Evolutionary conservation across 2,888 invertebrate species (phyloP).

Genomic region (Mesoligia furuncula): DNA sequence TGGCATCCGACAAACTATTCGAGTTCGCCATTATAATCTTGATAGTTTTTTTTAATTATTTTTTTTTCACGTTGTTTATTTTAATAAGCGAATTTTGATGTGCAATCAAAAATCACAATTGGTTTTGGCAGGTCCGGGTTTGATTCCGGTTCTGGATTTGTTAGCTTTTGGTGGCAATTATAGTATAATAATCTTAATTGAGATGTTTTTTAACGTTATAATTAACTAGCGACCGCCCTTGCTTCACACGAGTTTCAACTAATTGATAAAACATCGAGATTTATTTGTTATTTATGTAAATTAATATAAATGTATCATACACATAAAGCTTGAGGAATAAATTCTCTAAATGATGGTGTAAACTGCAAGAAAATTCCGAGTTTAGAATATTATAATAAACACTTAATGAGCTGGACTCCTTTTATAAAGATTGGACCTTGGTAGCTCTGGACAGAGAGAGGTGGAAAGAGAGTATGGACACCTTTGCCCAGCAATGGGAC

Average conservation of each 20-base stretch:
- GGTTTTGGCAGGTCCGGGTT: constrained; percentile 41
- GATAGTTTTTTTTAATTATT: constrained; percentile 77
- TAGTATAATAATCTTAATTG: constrained; percentile 24
- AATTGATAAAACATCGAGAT: not conserved
- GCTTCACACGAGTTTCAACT: not conserved
- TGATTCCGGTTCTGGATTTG: constrained; percentile 49
- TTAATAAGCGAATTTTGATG: constrained; percentile 62
- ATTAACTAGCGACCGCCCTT: not conserved
- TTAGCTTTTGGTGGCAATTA: constrained; percentile 46
- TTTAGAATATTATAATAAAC: not conserved
- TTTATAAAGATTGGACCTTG: not conserved
- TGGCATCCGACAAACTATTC: constrained; percentile 82
- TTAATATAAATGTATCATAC: no score
- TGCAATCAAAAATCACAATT: constrained; percentile 48
- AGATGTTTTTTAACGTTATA: constrained; percentile 22
- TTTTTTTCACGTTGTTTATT: constrained; percentile 59
- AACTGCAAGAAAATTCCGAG: no score
- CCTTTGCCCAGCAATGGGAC: not conserved
- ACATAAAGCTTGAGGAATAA: no score
- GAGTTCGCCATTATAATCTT: constrained; percentile 77
- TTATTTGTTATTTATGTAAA: not conserved
- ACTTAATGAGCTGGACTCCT: not conserved
- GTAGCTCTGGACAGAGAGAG: not conserved
- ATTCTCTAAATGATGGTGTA: not conserved
- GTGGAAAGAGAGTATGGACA: not conserved